Percentiles rank a stretch among this genome's conserved stretches.
Evolutionary conservation across 2,113 vertebrate genomes (phyloP).

Genomic region (Tilapia sparmanii): DNA sequence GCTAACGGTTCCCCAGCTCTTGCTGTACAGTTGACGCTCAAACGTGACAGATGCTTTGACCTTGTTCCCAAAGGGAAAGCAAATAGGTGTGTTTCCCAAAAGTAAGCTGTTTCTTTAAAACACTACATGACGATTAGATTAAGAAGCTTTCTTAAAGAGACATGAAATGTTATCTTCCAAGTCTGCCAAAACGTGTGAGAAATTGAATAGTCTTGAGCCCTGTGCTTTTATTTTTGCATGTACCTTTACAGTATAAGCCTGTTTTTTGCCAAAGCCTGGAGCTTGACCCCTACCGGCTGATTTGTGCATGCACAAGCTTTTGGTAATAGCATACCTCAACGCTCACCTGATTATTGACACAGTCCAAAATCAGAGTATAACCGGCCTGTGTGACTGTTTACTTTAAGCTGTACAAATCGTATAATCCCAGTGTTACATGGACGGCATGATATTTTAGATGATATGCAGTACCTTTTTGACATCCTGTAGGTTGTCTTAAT

Average conservation of each 20-base stretch:
- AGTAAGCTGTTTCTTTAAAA: background rate
- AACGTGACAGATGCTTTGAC: background rate
- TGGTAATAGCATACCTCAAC: constrained; percentile 25
- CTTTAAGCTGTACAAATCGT: constrained; percentile 43
- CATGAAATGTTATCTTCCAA: constrained; percentile 4
- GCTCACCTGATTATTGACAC: constrained; percentile 7
- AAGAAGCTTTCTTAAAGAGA: constrained; percentile 30
- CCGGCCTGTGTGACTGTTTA: constrained; percentile 15
- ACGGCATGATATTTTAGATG: constrained; percentile 63
- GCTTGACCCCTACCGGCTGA: constrained; percentile 44
- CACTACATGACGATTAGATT: constrained; percentile 18
- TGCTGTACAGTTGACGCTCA: background rate
- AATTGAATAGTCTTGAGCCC: constrained; percentile 13
- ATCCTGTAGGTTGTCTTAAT: constrained; percentile 57
- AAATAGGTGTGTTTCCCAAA: background rate
- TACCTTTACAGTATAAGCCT: constrained; percentile 46
- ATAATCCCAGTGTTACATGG: constrained; percentile 53
- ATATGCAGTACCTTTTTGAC: constrained; percentile 50
- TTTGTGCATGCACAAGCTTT: constrained; percentile 60
- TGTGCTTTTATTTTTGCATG: constrained; percentile 56
- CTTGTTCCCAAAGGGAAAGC: background rate
- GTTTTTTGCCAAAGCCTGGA: constrained; percentile 50
- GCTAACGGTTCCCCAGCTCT: background rate
- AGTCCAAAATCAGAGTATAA: constrained; percentile 18
- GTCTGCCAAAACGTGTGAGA: background rate